Conservation (phyloP, 2,113 vertebrate species). For the Pluvianellus socialis region DNA sequence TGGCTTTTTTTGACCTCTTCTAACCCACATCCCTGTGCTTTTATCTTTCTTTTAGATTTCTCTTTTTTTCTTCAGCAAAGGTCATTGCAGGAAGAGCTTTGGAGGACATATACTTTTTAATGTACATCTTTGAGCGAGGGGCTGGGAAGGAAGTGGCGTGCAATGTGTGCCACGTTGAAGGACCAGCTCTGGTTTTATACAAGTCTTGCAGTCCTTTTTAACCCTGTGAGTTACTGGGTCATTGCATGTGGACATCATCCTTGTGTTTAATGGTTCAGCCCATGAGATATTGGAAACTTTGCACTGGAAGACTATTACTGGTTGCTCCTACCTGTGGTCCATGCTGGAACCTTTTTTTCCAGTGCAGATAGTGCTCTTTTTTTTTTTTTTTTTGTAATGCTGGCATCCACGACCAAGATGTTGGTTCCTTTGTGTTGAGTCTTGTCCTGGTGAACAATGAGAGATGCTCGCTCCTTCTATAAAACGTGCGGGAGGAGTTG, state of each 20-base stretch:
- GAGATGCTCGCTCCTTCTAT: not conserved
- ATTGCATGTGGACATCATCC: accelerated
- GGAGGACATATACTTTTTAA: slow-evolving; percentile 1
- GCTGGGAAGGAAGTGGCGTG: not conserved
- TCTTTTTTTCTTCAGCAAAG: not conserved
- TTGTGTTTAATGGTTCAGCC: not conserved
- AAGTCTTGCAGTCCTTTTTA: not conserved
- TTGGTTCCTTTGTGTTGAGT: not conserved
- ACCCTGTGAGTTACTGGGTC: not conserved
- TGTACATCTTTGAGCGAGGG: not conserved
- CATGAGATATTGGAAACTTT: not conserved
- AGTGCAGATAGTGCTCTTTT: not conserved
- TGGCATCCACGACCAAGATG: accelerated
- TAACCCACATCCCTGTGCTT: not conserved
- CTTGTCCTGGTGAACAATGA: not conserved
- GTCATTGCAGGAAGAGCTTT: slow-evolving; percentile 7
- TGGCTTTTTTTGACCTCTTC: not conserved
- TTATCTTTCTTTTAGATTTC: slow-evolving; percentile 1
- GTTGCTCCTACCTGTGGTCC: not conserved
- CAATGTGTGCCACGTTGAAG: not conserved
- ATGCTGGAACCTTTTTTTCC: not conserved
- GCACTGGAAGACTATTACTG: not conserved
- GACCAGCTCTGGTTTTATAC: not conserved
- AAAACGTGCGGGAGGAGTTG: accelerated
- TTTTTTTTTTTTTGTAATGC: not conserved